Conservation (phyloP, 2,113 vertebrate species). For the Muscicapa adusta region DNA sequence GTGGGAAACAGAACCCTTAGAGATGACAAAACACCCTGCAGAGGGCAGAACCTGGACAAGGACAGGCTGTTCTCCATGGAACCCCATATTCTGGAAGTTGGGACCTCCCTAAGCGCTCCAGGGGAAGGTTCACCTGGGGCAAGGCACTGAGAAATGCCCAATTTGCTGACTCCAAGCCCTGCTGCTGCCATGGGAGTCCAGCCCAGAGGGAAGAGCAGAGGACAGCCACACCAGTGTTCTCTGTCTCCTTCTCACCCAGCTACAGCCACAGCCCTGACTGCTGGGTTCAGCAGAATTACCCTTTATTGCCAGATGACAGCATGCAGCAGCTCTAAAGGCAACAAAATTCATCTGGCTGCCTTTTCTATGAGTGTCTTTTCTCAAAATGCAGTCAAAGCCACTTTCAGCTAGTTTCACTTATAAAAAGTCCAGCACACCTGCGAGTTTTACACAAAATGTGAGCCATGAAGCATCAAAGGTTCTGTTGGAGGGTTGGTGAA, state of each 20-base stretch:
- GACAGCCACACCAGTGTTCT: neutral
- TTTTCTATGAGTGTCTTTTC: neutral
- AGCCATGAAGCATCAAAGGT: constrained; percentile 58
- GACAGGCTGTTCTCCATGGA: neutral
- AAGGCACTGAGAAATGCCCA: neutral
- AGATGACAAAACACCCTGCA: neutral
- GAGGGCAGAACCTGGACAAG: neutral
- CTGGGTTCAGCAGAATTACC: neutral
- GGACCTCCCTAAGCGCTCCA: neutral
- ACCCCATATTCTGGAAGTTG: neutral
- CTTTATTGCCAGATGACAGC: neutral
- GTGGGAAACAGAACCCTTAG: neutral
- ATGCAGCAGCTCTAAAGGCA: neutral
- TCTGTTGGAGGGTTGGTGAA: constrained; percentile 52
- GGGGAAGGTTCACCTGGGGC: neutral
- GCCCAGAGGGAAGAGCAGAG: neutral
- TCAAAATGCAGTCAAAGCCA: constrained; percentile 12
- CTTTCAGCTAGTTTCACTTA: constrained; percentile 15
- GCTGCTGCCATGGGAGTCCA: neutral
- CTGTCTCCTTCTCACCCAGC: neutral
- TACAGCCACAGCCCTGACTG: neutral
- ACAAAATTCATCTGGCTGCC: neutral
- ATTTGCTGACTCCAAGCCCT: neutral
- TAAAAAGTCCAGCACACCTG: constrained; percentile 29
- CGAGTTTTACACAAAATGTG: constrained; percentile 13